Base-by-base conservation (phyloP, 2,797 vertebrate species). In the Garrulus glandarius region DNA sequence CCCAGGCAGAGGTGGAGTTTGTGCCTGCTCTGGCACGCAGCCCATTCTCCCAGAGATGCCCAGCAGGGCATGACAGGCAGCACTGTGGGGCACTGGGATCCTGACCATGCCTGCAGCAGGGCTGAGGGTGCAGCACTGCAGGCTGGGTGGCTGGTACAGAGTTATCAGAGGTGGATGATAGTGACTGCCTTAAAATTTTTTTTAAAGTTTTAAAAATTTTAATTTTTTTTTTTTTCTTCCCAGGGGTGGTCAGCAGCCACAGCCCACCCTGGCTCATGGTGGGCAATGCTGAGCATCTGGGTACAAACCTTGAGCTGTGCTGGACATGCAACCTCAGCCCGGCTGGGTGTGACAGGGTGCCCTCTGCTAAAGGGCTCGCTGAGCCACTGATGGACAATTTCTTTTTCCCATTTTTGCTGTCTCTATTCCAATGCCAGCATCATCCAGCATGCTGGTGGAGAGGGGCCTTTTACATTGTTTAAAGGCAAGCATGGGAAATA, bases 281-380 rank as follows among this genome's bases (percentile, higher is more conserved):
- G 8, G 16, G 24, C 4, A 22, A 15, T 30, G 24, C 36, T 74
- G 78, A 77, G 47, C 60, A 67, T 22, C 24, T 20, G 49, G 36
- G n/a, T 24, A 22, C 5, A 18, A 76, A 34, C 32, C 23, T 20
- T 26, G 43, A 4, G 2, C 72, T 32, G 18, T 30, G 64, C 55
- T 43, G 55, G 63, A 13, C 4, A 1, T 4, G 19, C 23, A 36
- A 5, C 9, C 15, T 39, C 68, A 76, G 34, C 47, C 37, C 13
- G 70, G 44, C 13, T 0, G 0, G 15, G 37, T 17, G 4, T 14
- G 36, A 61, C 49, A 56, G 34, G 21, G 36, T n/a, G 16, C 20
- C 26, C 14, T 64, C 67, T 87, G 67, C 67, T 68, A 64, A 53
- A 46, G 30, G 16, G 15, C 70, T 53, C 41, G 3, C 2, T 16